These are phyloP conservation scores for Sebastes dallii DNA, from an alignment of 2,797 vertebrate species.

Conservation along the genomic window DNA sequence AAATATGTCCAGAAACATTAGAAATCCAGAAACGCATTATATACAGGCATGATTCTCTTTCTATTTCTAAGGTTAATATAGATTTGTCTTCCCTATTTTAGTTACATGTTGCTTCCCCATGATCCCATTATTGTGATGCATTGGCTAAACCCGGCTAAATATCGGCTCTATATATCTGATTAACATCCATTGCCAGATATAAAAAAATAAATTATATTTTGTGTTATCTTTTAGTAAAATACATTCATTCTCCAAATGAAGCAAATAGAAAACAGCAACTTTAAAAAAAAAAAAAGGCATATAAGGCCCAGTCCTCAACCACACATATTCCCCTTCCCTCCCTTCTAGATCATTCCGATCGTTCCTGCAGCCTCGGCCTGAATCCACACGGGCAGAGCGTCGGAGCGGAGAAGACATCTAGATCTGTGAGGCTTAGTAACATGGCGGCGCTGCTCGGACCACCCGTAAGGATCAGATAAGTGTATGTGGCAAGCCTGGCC, in stretches of 20 bases:
- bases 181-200: neutral
- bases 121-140: neutral
- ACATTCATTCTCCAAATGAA: slow-evolving; percentile 39
- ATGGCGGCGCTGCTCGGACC: slow-evolving; percentile 62
- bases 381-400: slow-evolving; percentile 41
- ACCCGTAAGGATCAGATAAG: slow-evolving; percentile 83
- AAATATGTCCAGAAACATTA: no score
- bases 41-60: neutral
- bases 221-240: slow-evolving; percentile 9
- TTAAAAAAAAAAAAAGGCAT: slow-evolving; percentile 21
- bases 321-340: slow-evolving; percentile 37
- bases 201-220: neutral
- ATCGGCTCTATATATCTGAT: neutral
- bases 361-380: slow-evolving; percentile 37
- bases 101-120: neutral
- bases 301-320: slow-evolving; percentile 46
- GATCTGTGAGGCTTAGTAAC: slow-evolving; percentile 48
- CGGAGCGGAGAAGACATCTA: slow-evolving; percentile 41
- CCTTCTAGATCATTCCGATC: slow-evolving; percentile 48
- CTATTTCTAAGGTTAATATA: neutral
- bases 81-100: neutral
- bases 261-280: slow-evolving; percentile 54
- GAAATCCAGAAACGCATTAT: no score
- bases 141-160: neutral
- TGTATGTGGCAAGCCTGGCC: slow-evolving; percentile 78